phyloP scores from a whole-genome alignment of 2,113 vertebrate species.

The Atractosteus spatula region DNA sequence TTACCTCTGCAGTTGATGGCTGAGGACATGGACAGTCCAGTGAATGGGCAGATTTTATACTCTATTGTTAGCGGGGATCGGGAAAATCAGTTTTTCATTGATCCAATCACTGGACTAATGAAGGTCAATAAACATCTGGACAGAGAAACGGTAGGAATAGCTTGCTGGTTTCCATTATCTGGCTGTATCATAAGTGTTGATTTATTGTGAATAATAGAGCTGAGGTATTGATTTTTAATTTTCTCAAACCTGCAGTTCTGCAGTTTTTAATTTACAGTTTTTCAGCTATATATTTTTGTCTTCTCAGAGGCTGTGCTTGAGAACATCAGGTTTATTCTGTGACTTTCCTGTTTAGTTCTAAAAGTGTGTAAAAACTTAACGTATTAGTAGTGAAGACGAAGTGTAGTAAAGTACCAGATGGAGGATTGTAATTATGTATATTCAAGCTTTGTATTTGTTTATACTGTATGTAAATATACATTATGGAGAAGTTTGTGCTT shows the following conservation, averaged over 20 bases:
- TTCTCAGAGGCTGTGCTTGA: neutral
- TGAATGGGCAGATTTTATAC: conserved; percentile 83
- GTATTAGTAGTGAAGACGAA: too few species aligned
- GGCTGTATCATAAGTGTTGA: neutral
- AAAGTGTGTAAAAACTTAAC: too few species aligned
- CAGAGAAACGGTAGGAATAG: conserved; percentile 81
- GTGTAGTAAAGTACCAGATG: too few species aligned
- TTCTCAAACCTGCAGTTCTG: neutral
- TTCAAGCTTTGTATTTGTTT: too few species aligned
- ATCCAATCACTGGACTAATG: conserved; percentile 81
- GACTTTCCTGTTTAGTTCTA: too few species aligned
- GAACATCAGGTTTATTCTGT: neutral
- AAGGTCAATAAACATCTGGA: conserved; percentile 93
- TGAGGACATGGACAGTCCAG: conserved; percentile 86
- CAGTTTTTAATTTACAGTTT: neutral
- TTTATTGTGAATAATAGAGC: neutral
- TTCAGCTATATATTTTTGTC: neutral
- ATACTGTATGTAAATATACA: too few species aligned
- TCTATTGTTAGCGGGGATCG: conserved; percentile 86
- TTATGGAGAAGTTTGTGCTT: too few species aligned
- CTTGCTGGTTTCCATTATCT: neutral
- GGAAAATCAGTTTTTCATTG: conserved; percentile 86
- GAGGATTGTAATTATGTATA: too few species aligned
- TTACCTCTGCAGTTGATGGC: conserved; percentile 74
- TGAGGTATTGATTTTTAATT: neutral